Evolutionary conservation across 2,797 vertebrate genomes (phyloP), one percentile per base, ranked within the genome.

Genomic region (Toxotes lorentzi): DNA sequence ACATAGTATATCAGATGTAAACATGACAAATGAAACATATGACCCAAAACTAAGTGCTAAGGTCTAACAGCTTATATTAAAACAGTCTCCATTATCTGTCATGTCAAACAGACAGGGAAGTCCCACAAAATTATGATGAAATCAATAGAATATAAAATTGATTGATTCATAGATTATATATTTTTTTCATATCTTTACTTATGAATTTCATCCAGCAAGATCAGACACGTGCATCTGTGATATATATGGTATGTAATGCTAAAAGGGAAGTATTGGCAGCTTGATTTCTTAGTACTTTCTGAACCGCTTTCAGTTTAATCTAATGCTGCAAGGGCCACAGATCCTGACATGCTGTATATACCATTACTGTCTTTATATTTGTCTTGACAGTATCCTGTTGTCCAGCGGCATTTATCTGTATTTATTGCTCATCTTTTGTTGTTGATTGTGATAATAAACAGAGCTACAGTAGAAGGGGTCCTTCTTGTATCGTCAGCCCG

Each of bases 391-490:
- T 82, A 72, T 90, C 82, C 89, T 73, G 77, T 66, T 76, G 84
- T 86, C 83, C 70, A 23, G 77, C 79, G 69, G 68, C 79, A 64
- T 89, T 88, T 78, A 90, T 92, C 80, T 86, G 68, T 75, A 83
- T 92, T 87, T 88, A 84, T 86, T 82, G 68, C 86, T 80, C 2
- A 16, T 82, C 76, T 79, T 72, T 71, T 82, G 75, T 85, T 66
- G 59, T 79, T 40, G 73, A 76, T 86, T 77, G 71, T 56, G 79
- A 82, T 84, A 57, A 80, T 73, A 78, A 85, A 78, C 76, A 84
- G 82, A 86, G 81, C 79, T 81, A 35, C 43, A 50, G 56, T 5
- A 7, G 8, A 67, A 77, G 68, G 40, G 68, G 45, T 32, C 40
- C 30, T 47, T 81, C 38, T 68, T 74, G 4, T 74, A 59, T 76